These are phyloP conservation scores for Rhizomys pruinosus DNA, from an alignment of 2,113 vertebrate genomes.

Conservation along the genomic window DNA sequence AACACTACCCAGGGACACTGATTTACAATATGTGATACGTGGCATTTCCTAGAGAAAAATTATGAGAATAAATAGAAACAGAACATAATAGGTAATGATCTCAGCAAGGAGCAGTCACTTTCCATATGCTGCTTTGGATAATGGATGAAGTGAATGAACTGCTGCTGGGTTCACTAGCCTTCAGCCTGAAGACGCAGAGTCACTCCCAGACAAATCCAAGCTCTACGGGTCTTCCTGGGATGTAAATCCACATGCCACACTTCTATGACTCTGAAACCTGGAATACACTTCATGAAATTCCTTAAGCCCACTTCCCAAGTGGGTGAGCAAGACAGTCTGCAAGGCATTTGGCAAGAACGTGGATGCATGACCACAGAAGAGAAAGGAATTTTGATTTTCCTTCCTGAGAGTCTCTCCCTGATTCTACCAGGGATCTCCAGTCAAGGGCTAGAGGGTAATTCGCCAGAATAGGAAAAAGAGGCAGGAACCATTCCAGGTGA, in stretches of 20 bases:
- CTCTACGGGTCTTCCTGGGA: not conserved
- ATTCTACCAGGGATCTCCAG: not conserved
- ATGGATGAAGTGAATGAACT: too few species aligned
- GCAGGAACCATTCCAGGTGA: not conserved
- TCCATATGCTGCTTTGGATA: not conserved
- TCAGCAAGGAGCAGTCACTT: not conserved
- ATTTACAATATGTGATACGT: not conserved
- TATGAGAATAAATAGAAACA: not conserved
- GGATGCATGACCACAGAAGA: rapidly evolving
- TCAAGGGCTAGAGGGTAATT: not conserved
- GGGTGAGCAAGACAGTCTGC: not conserved
- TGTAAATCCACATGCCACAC: not conserved
- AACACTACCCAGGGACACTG: not conserved
- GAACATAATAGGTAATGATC: not conserved
- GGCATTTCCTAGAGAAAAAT: conserved; percentile 4
- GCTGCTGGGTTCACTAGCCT: rapidly evolving
- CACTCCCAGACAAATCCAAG: not conserved
- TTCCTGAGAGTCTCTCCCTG: not conserved
- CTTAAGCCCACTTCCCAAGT: not conserved
- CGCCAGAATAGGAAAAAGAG: not conserved
- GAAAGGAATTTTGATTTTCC: not conserved
- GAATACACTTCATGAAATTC: not conserved
- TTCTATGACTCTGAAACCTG: not conserved
- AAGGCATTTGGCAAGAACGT: not conserved
- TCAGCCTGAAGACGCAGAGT: not conserved